phyloP scores from a whole-genome alignment of 2,888 invertebrate species.

The Eupithecia exiguata region DNA sequence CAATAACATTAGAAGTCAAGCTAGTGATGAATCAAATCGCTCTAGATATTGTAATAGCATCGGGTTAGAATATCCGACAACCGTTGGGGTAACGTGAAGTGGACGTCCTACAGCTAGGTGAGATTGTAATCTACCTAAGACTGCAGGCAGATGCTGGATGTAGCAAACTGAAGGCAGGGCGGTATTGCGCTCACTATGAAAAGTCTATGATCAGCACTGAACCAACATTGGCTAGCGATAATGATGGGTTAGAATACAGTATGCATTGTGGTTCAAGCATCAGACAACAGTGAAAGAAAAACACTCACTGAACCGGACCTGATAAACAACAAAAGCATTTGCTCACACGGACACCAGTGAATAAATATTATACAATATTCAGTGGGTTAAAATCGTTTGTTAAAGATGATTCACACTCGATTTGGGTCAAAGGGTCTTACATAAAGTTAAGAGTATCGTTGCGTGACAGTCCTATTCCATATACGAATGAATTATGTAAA shows the following conservation, averaged over 20 bases:
- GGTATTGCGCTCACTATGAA: background rate
- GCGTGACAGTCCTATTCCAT: conserved; percentile 32
- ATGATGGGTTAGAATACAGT: background rate
- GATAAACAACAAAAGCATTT: conserved; percentile 4
- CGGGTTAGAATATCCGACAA: background rate
- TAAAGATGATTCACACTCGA: conserved; percentile 20
- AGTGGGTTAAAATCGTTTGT: conserved; percentile 11
- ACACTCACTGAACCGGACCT: background rate
- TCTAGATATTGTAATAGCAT: conserved; percentile 5
- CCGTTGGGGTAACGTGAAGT: background rate
- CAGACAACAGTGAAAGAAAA: background rate
- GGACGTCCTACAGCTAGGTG: background rate
- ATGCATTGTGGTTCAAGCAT: background rate
- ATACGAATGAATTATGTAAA: conserved; percentile 42
- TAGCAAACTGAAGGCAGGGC: background rate
- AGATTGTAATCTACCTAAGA: background rate
- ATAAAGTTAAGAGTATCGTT: conserved; percentile 28
- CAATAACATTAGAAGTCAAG: conserved; percentile 10
- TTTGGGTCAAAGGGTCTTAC: conserved; percentile 32
- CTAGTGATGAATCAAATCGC: conserved; percentile 2
- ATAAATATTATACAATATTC: conserved; percentile 15
- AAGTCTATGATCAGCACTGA: background rate
- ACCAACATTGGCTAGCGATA: background rate
- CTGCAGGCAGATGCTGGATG: background rate
- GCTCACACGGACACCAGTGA: background rate